Percentiles rank a stretch among this genome's conserved stretches.
Conservation (phyloP, 1,140 invertebrate genomes). For the Panulirus ornatus region DNA sequence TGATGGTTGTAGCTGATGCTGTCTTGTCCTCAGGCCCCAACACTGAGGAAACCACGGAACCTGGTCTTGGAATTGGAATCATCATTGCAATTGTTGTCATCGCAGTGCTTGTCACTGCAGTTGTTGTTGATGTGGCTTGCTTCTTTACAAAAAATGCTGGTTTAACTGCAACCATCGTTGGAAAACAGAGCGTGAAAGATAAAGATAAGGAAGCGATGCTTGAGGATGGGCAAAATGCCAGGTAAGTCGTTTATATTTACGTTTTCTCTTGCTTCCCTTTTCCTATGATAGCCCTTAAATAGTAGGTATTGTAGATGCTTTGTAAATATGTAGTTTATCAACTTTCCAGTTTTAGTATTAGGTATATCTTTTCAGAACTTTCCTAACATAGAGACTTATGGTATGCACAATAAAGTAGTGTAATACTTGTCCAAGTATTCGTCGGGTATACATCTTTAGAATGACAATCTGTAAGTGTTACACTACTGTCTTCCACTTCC, state of each 20-base stretch:
- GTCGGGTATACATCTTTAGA: background rate
- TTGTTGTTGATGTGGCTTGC: conserved; percentile 51
- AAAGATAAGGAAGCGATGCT: conserved; percentile 68
- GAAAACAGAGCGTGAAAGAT: conserved; percentile 49
- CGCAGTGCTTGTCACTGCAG: conserved; percentile 18
- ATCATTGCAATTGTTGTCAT: conserved; percentile 51
- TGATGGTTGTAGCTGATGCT: background rate
- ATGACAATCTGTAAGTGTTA: background rate
- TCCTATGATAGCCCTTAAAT: background rate
- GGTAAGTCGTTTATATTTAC: conserved; percentile 28
- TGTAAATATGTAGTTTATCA: background rate
- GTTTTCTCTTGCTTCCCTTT: background rate
- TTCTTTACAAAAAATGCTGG: conserved; percentile 53
- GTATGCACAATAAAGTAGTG: background rate
- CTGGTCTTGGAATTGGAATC: conserved; percentile 20
- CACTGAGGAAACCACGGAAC: background rate
- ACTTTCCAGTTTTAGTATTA: no score
- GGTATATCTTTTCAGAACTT: no score
- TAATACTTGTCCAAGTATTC: no score
- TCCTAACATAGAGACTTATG: background rate
- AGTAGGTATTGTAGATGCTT: background rate
- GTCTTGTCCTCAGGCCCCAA: conserved; percentile 28
- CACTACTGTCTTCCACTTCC: conserved; percentile 13
- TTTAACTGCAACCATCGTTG: conserved; percentile 38
- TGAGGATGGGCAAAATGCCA: conserved; percentile 61